Evolutionary conservation across 2,888 invertebrate species (phyloP).

Genomic region (Cerceris ruficornis): DNA sequence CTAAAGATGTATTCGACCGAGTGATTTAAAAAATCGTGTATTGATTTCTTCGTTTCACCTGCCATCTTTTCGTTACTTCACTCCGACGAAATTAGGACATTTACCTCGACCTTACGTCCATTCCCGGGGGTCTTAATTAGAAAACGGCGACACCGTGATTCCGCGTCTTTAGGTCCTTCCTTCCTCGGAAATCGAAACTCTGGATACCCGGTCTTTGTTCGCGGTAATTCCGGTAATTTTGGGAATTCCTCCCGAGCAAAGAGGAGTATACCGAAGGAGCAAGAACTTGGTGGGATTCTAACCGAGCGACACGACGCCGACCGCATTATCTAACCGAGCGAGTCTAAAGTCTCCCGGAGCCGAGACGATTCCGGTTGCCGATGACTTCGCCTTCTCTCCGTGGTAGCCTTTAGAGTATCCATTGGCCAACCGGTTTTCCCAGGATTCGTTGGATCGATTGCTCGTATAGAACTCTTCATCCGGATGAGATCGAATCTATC

Average conservation of each 20-base stretch:
- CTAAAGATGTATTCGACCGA: neutral
- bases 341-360: slow-evolving; percentile 57
- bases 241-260: slow-evolving; percentile 58
- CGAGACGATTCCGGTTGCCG: slow-evolving; percentile 57
- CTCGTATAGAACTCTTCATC: slow-evolving; percentile 38
- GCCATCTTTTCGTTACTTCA: too few species aligned
- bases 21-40: neutral
- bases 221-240: slow-evolving; percentile 68
- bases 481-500: slow-evolving; percentile 55
- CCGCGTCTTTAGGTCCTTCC: slow-evolving; percentile 7
- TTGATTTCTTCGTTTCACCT: too few species aligned
- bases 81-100: too few species aligned
- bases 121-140: slow-evolving; percentile 27
- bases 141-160: slow-evolving; percentile 2
- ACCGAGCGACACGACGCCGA: slow-evolving; percentile 62
- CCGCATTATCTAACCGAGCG: slow-evolving; percentile 73
- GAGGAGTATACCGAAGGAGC: slow-evolving; percentile 46
- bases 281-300: slow-evolving; percentile 60
- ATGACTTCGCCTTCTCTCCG: slow-evolving; percentile 50
- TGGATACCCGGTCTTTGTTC: slow-evolving; percentile 59
- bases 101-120: slow-evolving; percentile 1
- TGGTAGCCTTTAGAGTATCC: slow-evolving; percentile 53
- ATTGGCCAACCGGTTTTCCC: slow-evolving; percentile 40
- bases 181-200: slow-evolving; percentile 54
- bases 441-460: slow-evolving; percentile 54